Evolutionary conservation across 2,113 vertebrate genomes (phyloP).

Genomic region (Theristicus caerulescens): DNA sequence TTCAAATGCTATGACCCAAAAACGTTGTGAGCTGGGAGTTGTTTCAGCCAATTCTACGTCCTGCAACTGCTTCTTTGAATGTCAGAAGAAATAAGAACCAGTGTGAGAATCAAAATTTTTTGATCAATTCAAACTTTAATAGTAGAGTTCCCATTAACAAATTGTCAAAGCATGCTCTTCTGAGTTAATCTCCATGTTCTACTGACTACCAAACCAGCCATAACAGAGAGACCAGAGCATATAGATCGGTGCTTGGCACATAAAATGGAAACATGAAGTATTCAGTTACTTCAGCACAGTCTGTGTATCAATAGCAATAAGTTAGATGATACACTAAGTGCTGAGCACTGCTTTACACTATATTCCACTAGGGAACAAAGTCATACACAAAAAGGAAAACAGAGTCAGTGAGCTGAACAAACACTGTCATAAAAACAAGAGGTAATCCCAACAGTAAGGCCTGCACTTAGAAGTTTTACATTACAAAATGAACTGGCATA

Average conservation of each 20-base stretch:
- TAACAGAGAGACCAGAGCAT: neutral
- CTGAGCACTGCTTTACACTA: neutral
- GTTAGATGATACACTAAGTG: neutral
- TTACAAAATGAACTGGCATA: neutral
- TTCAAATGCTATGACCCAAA: neutral
- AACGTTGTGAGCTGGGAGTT: neutral
- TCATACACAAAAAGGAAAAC: neutral
- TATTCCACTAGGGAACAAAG: neutral
- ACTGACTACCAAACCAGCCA: neutral
- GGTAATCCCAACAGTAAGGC: neutral
- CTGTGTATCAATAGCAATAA: neutral
- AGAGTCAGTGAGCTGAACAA: neutral
- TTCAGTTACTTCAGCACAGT: neutral
- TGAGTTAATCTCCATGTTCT: neutral
- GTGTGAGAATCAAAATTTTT: neutral
- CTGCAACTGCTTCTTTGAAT: neutral
- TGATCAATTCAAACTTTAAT: slow-evolving; percentile 28
- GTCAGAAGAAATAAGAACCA: slow-evolving; percentile 13
- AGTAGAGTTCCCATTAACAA: neutral
- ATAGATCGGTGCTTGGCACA: neutral
- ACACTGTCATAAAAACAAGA: neutral
- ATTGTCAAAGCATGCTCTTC: neutral
- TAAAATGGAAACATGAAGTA: neutral
- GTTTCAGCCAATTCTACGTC: neutral
- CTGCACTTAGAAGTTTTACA: neutral